phyloP scores from a whole-genome alignment of 1,140 invertebrate genomes.

The Anastatus disparis region DNA sequence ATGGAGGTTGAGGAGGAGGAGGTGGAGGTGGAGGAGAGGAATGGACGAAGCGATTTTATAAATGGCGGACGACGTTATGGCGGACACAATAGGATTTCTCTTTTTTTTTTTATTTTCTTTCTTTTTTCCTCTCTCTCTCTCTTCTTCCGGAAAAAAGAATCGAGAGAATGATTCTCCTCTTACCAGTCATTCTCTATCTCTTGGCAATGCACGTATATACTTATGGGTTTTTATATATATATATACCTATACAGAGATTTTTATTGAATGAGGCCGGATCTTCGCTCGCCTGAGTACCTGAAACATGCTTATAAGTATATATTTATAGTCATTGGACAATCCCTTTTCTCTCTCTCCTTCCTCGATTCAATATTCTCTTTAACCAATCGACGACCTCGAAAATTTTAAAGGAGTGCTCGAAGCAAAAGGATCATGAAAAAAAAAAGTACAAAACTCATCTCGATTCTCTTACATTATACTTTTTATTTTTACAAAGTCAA shows the following conservation, averaged over 20 bases:
- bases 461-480: no score
- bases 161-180: conserved; percentile 25
- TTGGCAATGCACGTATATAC: no score
- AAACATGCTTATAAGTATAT: no score
- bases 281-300: conserved; percentile 53
- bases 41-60: background rate
- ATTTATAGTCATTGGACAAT: conserved; percentile 42
- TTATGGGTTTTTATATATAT: no score
- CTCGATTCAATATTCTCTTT: conserved; percentile 34
- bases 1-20: background rate
- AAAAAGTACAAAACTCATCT: no score
- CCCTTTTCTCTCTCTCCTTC: no score
- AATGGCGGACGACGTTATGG: conserved; percentile 32
- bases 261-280: conserved; percentile 55
- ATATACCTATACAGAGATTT: no score
- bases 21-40: background rate
- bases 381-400: conserved; percentile 45
- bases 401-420: conserved; percentile 39
- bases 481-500: no score
- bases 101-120: no score
- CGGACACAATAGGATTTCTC: conserved; percentile 24
- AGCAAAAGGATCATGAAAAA: conserved; percentile 39
- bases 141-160: conserved; percentile 16
- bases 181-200: conserved; percentile 6
- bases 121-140: no score